These are phyloP conservation scores for Lophura swinhoii DNA, from an alignment of 2,797 vertebrate genomes.

Conservation along the genomic window DNA sequence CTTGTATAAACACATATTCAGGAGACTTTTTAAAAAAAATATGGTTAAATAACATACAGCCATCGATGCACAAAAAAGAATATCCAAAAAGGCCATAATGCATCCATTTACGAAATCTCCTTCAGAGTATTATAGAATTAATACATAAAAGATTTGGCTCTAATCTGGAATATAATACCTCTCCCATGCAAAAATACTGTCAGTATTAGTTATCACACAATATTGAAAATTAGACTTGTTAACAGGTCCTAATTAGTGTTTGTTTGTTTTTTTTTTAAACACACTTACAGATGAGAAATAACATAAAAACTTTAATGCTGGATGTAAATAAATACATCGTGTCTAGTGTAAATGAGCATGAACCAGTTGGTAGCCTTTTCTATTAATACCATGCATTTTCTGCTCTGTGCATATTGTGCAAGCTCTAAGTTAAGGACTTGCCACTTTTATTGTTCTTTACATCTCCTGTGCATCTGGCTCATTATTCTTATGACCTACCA, in stretches of 20 bases:
- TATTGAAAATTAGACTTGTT: not conserved
- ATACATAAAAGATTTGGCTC: not conserved
- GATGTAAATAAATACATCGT: not conserved
- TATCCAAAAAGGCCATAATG: not conserved
- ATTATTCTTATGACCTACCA: conserved; percentile 7
- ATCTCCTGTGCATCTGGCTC: not conserved
- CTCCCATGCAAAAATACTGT: not conserved
- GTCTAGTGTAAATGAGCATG: not conserved
- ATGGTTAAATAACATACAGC: not conserved
- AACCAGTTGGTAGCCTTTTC: not conserved
- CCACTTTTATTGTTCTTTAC: not conserved
- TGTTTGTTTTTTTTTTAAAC: not conserved
- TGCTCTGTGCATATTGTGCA: not conserved
- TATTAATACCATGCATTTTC: not conserved
- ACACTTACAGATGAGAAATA: not conserved
- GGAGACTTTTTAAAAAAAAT: not conserved
- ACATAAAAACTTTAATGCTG: not conserved
- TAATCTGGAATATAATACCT: not conserved
- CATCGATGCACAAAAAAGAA: not conserved
- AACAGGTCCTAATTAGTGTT: not conserved
- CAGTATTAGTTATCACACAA: not conserved
- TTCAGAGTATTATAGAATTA: not conserved
- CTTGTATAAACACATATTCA: not conserved
- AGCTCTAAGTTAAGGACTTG: not conserved
- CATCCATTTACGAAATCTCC: not conserved